These are phyloP conservation scores for Chironomus tentans DNA, from an alignment of 2,888 invertebrate species.

Conservation along the genomic window DNA sequence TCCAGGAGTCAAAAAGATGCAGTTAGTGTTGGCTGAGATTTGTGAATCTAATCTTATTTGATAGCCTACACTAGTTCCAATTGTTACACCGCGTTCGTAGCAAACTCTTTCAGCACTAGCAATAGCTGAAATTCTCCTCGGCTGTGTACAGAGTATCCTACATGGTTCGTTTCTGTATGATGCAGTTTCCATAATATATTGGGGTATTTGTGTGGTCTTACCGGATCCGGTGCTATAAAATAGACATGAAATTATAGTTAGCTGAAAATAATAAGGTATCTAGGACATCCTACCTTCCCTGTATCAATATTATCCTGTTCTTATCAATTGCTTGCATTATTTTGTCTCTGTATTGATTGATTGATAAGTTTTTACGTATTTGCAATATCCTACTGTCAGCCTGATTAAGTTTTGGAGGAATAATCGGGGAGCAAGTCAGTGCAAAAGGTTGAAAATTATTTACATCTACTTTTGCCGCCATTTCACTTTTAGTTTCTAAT, in stretches of 20 bases:
- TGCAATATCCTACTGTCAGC: slow-evolving; percentile 48
- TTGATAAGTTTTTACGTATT: slow-evolving; percentile 54
- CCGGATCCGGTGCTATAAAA: slow-evolving; percentile 74
- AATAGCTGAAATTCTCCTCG: slow-evolving; percentile 81
- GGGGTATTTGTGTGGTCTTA: slow-evolving; percentile 93
- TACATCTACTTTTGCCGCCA: not conserved
- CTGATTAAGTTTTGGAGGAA: slow-evolving; percentile 37
- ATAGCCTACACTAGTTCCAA: slow-evolving; percentile 70
- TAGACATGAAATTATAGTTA: not conserved
- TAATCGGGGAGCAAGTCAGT: not conserved
- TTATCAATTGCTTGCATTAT: slow-evolving; percentile 56
- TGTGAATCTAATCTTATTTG: slow-evolving; percentile 86
- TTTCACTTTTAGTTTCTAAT: not conserved
- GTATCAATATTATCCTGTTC: slow-evolving; percentile 64
- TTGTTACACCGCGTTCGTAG: slow-evolving; percentile 58
- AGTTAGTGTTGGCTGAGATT: slow-evolving; percentile 65
- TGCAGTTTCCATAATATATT: slow-evolving; percentile 76
- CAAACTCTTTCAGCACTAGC: slow-evolving; percentile 78
- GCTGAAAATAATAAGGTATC: not conserved
- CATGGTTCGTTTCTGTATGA: slow-evolving; percentile 52
- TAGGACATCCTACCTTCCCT: slow-evolving; percentile 31
- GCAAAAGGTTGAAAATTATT: not conserved
- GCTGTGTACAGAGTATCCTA: slow-evolving; percentile 88
- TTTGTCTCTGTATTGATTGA: slow-evolving; percentile 54
- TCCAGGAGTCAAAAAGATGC: slow-evolving; percentile 89